Evolutionary conservation across 2,888 invertebrate species (phyloP).

Genomic region (Itoplectis maculator): DNA sequence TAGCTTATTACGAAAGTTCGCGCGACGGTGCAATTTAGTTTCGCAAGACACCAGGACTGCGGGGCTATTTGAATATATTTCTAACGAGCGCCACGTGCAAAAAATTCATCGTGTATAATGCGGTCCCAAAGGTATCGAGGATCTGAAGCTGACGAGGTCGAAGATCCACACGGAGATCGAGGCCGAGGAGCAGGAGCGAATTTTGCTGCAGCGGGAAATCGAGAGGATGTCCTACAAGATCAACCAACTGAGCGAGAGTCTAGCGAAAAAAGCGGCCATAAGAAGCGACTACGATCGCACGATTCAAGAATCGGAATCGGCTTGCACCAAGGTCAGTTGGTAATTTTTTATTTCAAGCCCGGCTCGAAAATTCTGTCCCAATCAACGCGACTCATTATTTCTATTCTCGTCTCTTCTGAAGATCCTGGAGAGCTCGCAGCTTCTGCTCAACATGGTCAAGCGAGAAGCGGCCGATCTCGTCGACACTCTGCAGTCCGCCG

Average conservation of each 20-base stretch:
- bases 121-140: constrained; percentile 77
- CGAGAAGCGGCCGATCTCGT: constrained; percentile 77
- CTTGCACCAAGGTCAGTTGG: constrained; percentile 73
- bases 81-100: background rate
- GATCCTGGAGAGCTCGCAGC: constrained; percentile 79
- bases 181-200: constrained; percentile 72
- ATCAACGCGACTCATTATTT: background rate
- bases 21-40: background rate
- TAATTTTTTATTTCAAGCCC: constrained; percentile 3
- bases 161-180: constrained; percentile 73
- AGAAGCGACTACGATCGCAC: constrained; percentile 75
- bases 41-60: constrained; percentile 5
- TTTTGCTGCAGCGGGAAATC: constrained; percentile 73
- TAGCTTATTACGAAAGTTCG: background rate
- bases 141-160: constrained; percentile 71
- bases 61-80: background rate
- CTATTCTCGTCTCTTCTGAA: constrained; percentile 50
- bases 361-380: background rate
- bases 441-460: constrained; percentile 78
- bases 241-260: constrained; percentile 73
- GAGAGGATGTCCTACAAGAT: constrained; percentile 74
- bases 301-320: constrained; percentile 75
- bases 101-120: too few species aligned
- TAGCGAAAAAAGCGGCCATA: constrained; percentile 72
- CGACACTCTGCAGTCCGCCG: constrained; percentile 68